phyloP scores from a whole-genome alignment of 2,888 invertebrate genomes.

The Esperia sulphurella region DNA sequence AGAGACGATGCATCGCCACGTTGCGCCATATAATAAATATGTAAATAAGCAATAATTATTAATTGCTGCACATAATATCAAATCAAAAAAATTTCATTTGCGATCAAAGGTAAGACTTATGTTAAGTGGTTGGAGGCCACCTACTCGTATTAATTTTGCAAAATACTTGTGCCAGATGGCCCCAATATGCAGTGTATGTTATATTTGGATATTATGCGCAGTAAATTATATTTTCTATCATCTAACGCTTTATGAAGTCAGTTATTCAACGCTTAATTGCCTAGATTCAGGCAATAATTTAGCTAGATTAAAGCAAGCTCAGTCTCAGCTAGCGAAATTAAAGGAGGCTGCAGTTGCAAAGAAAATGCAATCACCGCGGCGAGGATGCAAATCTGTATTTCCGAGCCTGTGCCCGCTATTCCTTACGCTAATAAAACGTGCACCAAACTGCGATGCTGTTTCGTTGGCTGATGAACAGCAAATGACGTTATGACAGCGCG shows the following conservation, averaged over 20 bases:
- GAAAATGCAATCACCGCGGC: slow-evolving; percentile 76
- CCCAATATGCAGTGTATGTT: too few species aligned
- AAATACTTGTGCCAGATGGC: too few species aligned
- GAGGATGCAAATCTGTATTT: slow-evolving; percentile 76
- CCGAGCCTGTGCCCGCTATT: slow-evolving; percentile 74
- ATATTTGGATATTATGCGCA: too few species aligned
- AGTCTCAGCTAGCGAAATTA: slow-evolving; percentile 59
- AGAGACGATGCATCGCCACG: too few species aligned
- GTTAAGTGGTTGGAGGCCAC: too few species aligned
- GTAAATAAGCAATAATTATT: too few species aligned
- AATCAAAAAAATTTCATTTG: too few species aligned
- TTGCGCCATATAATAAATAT: too few species aligned
- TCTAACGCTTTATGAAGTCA: slow-evolving; percentile 6
- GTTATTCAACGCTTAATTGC: slow-evolving; percentile 26
- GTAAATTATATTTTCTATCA: not conserved
- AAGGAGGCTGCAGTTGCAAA: slow-evolving; percentile 71
- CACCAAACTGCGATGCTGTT: slow-evolving; percentile 76
- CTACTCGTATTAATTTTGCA: too few species aligned
- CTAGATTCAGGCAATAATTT: slow-evolving; percentile 45
- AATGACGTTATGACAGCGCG: slow-evolving; percentile 77
- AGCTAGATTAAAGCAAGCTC: slow-evolving; percentile 38
- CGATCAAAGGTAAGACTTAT: too few species aligned
- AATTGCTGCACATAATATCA: too few species aligned
- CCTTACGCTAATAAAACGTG: slow-evolving; percentile 79
- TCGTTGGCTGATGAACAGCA: slow-evolving; percentile 76